A percentile compares a stretch with the other conserved stretches of the same genome.
These are phyloP conservation scores for Lucifuga dentata DNA, from an alignment of 2,113 vertebrate genomes.

Conservation along the genomic window DNA sequence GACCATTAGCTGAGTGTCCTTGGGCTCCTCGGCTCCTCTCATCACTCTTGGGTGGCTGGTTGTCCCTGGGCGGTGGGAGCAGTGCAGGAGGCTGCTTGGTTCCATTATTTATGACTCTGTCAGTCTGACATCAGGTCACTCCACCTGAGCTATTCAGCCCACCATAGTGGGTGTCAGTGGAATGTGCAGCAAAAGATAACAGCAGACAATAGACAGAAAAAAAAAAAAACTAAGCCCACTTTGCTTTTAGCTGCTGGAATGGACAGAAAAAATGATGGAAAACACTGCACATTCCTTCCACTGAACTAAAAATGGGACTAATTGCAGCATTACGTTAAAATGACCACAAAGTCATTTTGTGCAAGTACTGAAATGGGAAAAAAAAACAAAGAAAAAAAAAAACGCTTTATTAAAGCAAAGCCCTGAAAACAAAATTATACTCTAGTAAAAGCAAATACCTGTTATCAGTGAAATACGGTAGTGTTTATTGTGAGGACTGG, in stretches of 20 bases:
- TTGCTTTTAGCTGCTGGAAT: conserved; percentile 11
- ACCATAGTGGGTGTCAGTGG: conserved; percentile 33
- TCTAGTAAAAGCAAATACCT: too few relatives aligned
- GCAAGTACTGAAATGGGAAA: too few relatives aligned
- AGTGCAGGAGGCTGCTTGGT: conserved; percentile 35
- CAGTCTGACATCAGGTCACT: conserved; percentile 63
- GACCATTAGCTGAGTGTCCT: conserved; percentile 71
- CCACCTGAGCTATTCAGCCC: conserved; percentile 63
- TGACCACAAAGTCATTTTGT: too few relatives aligned
- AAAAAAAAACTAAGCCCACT: too few relatives aligned
- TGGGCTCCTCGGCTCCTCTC: conserved; percentile 61
- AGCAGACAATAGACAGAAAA: conserved; percentile 27
- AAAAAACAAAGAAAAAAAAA: too few relatives aligned
- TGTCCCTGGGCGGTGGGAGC: conserved; percentile 66
- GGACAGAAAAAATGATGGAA: background rate
- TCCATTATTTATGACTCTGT: conserved; percentile 74
- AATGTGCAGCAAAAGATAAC: conserved; percentile 45
- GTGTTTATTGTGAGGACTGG: too few relatives aligned
- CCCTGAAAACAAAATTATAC: too few relatives aligned
- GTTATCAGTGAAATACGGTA: too few relatives aligned
- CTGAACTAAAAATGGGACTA: too few relatives aligned
- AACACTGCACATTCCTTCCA: too few relatives aligned
- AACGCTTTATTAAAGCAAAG: too few relatives aligned
- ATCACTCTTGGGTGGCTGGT: conserved; percentile 66
- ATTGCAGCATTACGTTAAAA: too few relatives aligned